phyloP scores from a whole-genome alignment of 2,888 invertebrate genomes.

The Zygothrica quintamaculata region DNA sequence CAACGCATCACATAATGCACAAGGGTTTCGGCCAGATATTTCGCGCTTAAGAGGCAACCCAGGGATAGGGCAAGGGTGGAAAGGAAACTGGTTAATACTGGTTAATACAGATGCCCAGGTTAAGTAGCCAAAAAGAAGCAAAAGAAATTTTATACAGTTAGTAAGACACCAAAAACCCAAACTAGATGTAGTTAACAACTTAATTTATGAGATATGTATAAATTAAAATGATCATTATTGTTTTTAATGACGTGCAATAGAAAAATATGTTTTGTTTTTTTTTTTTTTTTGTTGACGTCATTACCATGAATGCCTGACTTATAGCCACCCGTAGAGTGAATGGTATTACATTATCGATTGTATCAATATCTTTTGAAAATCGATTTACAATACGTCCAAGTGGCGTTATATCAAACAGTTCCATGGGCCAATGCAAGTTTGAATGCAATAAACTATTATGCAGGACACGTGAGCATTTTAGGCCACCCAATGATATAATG shows the following conservation, averaged over 20 bases:
- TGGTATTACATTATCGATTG: slow-evolving; percentile 86
- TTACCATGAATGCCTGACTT: slow-evolving; percentile 85
- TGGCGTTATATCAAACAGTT: slow-evolving; percentile 92
- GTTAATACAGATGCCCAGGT: no score
- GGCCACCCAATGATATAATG: slow-evolving; percentile 84
- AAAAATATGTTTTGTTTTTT: neutral
- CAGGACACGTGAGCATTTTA: slow-evolving; percentile 87
- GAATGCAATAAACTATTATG: slow-evolving; percentile 87
- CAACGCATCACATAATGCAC: slow-evolving; percentile 87
- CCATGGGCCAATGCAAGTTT: slow-evolving; percentile 89
- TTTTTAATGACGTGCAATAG: neutral
- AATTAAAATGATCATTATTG: neutral
- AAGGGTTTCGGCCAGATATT: slow-evolving; percentile 86
- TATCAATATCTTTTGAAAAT: slow-evolving; percentile 87
- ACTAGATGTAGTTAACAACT: no score
- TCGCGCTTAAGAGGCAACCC: slow-evolving; percentile 86
- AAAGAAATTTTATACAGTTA: neutral
- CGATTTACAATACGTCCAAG: slow-evolving; percentile 90
- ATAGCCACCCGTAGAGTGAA: slow-evolving; percentile 83
- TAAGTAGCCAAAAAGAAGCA: slow-evolving; percentile 11
- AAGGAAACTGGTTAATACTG: slow-evolving; percentile 81
- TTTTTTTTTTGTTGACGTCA: no score
- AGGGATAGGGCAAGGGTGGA: slow-evolving; percentile 83
- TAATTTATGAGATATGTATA: no score
- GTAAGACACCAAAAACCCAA: neutral